Conservation (phyloP, 2,113 vertebrate species). For the Brachyhypopomus gauderio region DNA sequence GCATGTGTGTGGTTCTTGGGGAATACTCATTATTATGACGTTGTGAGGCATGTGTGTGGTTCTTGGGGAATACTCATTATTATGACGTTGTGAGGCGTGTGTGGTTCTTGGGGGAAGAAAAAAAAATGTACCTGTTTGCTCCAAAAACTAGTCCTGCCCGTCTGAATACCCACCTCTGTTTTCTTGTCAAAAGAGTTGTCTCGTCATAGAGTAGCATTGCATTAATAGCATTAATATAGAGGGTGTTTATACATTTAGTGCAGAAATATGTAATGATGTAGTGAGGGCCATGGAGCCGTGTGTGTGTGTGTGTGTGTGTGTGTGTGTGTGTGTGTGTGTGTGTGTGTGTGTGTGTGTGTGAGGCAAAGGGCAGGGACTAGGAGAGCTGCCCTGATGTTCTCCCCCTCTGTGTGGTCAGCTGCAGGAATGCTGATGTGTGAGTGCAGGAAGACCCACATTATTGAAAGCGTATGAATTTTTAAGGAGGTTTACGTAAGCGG, state of each 20-base stretch:
- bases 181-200: no score
- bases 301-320: no score
- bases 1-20: no score
- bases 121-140: no score
- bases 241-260: constrained; percentile 27
- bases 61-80: no score
- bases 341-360: not conserved
- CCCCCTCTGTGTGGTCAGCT: constrained; percentile 37
- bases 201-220: constrained; percentile 21
- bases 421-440: constrained; percentile 20
- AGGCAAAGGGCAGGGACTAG: not conserved
- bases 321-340: no score
- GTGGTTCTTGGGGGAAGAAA: no score
- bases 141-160: not conserved
- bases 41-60: no score
- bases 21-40: no score
- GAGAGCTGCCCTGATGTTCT: constrained; percentile 38
- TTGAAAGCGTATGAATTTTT: constrained; percentile 46
- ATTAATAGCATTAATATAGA: not conserved
- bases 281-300: constrained; percentile 8
- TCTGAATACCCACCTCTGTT: no score
- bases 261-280: constrained; percentile 20
- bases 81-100: no score
- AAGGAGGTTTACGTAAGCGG: not conserved
- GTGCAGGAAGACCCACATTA: constrained; percentile 26